Base-by-base conservation (phyloP, 2,113 vertebrate species). In the Amia ocellicauda region DNA sequence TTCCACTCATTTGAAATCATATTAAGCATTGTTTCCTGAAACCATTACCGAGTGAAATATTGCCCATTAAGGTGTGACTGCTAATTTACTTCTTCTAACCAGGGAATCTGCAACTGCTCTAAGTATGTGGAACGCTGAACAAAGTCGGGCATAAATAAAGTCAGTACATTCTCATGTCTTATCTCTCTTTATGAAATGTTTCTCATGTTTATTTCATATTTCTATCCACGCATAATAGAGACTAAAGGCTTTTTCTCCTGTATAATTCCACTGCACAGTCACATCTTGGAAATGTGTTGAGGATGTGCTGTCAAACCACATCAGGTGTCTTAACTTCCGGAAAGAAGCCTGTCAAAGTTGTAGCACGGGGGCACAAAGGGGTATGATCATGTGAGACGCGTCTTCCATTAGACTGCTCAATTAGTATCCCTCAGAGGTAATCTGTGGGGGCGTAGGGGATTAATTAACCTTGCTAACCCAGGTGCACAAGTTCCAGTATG, bases 401-500 rank as follows among this genome's bases (percentile, higher is more conserved):
- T 78, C 84, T 80, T 83, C 75, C 74, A 76, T 64, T 81, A 76
- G 84, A 86, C 79, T 73, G 76, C 79, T 85, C 86, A 76, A 84
- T 88, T 85, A 86, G 84, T 84, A 83, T 83, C 80, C 68, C 69
- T 70, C 78, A 77, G 82, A 79, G 80, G 73, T 80, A 77, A 78
- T 82, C 75, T 82, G 79, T 82, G 82, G 80, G 78, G 79, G 64
- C 28, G 23, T 40, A 36, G 74, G 78, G 73, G 81, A 81, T 80
- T 80, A 85, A 86, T 87, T 87, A 86, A 79, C 83, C 84, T 72
- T 56, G 73, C 81, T 82, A 79, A 85, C 84, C 85, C 83, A 62
- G 4, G 27, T 75, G 59, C 64, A 68, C 71, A 78, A 73, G 66
- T 69, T 74, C 74, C 36, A 63, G 70, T 45, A 63, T 65, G 50